Percentiles rank a stretch among this genome's conserved stretches.
These are phyloP conservation scores for Anastatus disparis DNA, from an alignment of 1,140 invertebrate species.

Conservation along the genomic window DNA sequence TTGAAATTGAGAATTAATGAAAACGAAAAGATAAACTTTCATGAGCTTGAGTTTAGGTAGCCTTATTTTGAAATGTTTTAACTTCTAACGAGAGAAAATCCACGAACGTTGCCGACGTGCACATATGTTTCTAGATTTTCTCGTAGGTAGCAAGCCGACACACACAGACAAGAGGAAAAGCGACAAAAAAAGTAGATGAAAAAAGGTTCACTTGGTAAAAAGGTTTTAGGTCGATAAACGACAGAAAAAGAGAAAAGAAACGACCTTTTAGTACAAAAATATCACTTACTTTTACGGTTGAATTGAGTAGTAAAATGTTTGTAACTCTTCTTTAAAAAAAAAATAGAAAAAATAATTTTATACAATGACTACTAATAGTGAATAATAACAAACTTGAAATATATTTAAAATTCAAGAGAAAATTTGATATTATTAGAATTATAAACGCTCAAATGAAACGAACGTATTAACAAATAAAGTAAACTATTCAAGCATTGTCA, in stretches of 20 bases:
- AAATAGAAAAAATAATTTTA: not conserved
- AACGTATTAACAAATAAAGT: too few relatives aligned
- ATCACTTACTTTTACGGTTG: slow-evolving; percentile 3
- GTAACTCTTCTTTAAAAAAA: not conserved
- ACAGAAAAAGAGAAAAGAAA: too few relatives aligned
- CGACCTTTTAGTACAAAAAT: slow-evolving; percentile 13
- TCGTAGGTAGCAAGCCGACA: not conserved
- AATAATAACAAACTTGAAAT: too few relatives aligned
- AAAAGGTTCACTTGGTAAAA: slow-evolving; percentile 7
- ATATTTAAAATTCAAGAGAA: too few relatives aligned
- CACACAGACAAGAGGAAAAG: too few relatives aligned
- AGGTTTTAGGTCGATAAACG: slow-evolving; percentile 24
- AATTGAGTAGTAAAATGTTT: slow-evolving; percentile 14
- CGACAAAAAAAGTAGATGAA: not conserved
- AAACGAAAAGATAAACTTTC: too few relatives aligned
- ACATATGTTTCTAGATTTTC: slow-evolving; percentile 19
- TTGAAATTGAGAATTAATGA: too few relatives aligned
- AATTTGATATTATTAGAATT: too few relatives aligned
- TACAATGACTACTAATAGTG: too few relatives aligned
- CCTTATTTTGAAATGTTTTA: not conserved
- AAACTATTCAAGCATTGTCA: too few relatives aligned
- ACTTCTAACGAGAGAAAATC: not conserved
- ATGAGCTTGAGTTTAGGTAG: not conserved
- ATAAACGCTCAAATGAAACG: too few relatives aligned
- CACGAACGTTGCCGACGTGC: not conserved